A percentile compares a stretch with the other conserved stretches of the same genome.
Evolutionary conservation across 2,113 vertebrate species (phyloP).

Genomic region (Hiodon tergisus): DNA sequence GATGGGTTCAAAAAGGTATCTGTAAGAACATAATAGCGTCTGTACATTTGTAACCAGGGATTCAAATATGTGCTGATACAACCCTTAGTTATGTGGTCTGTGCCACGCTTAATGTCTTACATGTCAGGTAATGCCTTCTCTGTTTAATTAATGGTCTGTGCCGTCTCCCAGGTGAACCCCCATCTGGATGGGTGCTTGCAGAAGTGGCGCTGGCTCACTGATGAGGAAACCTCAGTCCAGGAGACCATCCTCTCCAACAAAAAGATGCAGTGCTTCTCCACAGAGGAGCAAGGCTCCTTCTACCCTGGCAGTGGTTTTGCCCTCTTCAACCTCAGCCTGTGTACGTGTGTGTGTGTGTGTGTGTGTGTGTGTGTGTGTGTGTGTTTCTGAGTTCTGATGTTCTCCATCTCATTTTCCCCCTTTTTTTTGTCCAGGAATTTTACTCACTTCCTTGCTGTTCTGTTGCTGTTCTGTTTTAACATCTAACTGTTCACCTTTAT

Average conservation of each 20-base stretch:
- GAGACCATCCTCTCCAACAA: conserved; percentile 76
- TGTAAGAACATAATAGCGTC: no score
- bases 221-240: conserved; percentile 80
- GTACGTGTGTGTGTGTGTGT: conserved; percentile 3
- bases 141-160: not conserved
- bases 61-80: no score
- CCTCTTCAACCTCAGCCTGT: conserved; percentile 70
- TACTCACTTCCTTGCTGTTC: not conserved
- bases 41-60: no score
- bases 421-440: not conserved
- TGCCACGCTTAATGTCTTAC: not conserved
- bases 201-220: conserved; percentile 88
- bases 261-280: conserved; percentile 87
- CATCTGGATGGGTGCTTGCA: conserved; percentile 88
- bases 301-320: conserved; percentile 82
- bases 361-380: not conserved
- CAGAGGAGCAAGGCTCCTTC: conserved; percentile 73
- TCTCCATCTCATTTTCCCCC: not conserved
- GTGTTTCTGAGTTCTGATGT: not conserved
- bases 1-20: no score
- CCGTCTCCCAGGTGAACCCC: conserved; percentile 76
- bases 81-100: not conserved
- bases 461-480: not conserved
- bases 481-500: not conserved
- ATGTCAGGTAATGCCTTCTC: not conserved